Evolutionary conservation across 2,113 vertebrate genomes (phyloP), one percentile per base, ranked within the genome.

Genomic region (Rhinichthys klamathensis): DNA sequence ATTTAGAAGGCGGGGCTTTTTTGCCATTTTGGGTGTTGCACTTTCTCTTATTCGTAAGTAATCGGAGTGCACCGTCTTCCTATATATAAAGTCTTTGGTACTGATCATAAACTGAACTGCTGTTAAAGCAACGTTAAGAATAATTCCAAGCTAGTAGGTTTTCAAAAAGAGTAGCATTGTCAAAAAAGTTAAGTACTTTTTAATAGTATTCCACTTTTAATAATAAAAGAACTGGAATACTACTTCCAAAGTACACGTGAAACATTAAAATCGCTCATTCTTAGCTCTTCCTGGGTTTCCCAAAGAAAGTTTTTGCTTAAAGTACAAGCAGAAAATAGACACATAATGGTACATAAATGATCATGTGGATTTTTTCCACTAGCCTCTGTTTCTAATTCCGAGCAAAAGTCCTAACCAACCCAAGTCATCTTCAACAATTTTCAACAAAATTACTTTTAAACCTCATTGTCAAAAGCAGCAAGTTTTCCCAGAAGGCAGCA

Each of bases 351-450:
- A 76, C 0, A 56, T 16, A 56, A 56, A 35, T 23, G 27, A 23
- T 35, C 49, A 77, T 25, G 41, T 12, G 9, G 30, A 35, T 0
- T 61, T 61, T 79, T 44, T 21, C 32, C 32, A 78, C 54, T 27
- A 79, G 23, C 77, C n/a, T 79, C 70, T 73, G 23, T 80, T 61
- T 80, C 35, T 44, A 25, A 30, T 54, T 63, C 61, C 13, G 12
- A 85, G 41, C 30, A 61, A 82, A 73, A 82, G 38, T 69, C 44
- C 9, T 54, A 49, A 82, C 41, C 41, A 81, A 46, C 30, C 35
- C 74, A 7, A 46, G 72, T 46, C 51, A 65, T 25, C 84, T 80
- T 85, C 58, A 85, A 35, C 58, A 27, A 32, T 63, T n/a, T 85
- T 73, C 35, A 44, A 44, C 77, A 11, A 80, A 63, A 44, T 18